Percentiles rank a stretch among this genome's conserved stretches.
phyloP scores from a whole-genome alignment of 2,797 vertebrate genomes.

The Eutrigla gurnardus region DNA sequence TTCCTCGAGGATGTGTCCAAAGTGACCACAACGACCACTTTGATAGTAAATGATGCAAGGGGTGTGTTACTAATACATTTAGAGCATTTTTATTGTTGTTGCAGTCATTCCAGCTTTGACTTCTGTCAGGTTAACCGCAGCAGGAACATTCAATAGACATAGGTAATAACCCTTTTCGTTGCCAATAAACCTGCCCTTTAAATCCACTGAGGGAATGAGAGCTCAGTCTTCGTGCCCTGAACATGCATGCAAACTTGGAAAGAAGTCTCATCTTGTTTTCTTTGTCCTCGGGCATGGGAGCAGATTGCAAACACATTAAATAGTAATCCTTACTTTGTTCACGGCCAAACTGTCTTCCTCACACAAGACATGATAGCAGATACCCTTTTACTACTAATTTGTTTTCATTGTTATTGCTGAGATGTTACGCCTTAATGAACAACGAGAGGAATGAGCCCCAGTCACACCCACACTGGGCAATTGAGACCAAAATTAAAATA shows the following conservation, averaged over 20 bases:
- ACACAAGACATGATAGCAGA: slow-evolving; percentile 25
- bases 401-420: slow-evolving; percentile 9
- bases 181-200: slow-evolving; percentile 11
- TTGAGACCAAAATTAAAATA: slow-evolving; percentile 19
- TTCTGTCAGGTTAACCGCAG: background rate
- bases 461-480: slow-evolving; percentile 26
- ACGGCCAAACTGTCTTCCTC: slow-evolving; percentile 54
- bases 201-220: slow-evolving; percentile 31
- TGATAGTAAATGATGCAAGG: slow-evolving; percentile 38
- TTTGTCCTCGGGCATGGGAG: slow-evolving; percentile 71
- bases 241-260: slow-evolving; percentile 38
- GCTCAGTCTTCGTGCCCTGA: slow-evolving; percentile 13
- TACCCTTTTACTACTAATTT: slow-evolving; percentile 3
- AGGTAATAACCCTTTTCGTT: background rate
- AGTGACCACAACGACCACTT: slow-evolving; percentile 21
- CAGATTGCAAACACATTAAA: slow-evolving; percentile 79
- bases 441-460: slow-evolving; percentile 16
- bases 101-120: too few relatives aligned
- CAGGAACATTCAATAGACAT: slow-evolving; percentile 1
- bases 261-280: slow-evolving; percentile 48
- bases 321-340: slow-evolving; percentile 68
- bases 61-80: slow-evolving; percentile 9
- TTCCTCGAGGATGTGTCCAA: slow-evolving; percentile 49
- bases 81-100: background rate
- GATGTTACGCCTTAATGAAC: slow-evolving; percentile 18